Base-by-base conservation (phyloP, 2,113 vertebrate genomes). In the Platichthys stellatus region DNA sequence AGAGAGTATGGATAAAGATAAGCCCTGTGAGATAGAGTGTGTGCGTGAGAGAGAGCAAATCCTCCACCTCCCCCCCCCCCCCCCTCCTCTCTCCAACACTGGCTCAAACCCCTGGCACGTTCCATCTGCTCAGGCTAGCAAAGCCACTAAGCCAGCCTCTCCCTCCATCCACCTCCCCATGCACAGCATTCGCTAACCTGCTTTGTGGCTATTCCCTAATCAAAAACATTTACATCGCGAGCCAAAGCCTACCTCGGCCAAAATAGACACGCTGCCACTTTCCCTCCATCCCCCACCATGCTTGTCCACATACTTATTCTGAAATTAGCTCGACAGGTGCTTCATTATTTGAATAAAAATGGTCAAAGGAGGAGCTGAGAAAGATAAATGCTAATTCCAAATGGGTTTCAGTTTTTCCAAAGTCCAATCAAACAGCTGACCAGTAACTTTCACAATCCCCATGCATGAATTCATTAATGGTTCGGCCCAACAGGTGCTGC, bases 131-230 rank as follows among this genome's bases (percentile, higher is more conserved):
- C 82, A 71, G 82, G 72, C 77, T 73, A 69, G 66, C 62, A 85
- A 91, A 90, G 88, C 91, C 78, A 66, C 83, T 88, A 85, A 90
- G 85, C 85, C 86, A 63, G 74, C 74, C 76, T 73, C 82, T 76
- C 67, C 79, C 66, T 81, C 80, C 9, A n/a, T 70, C 66, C 72
- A 43, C 57, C 63, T 76, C 79, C 82, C 82, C 65, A 31, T 43
- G 69, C 54, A n/a, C 67, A 62, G 76, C 89, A 81, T 84, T 84
- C 78, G 82, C 82, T 85, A 83, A 74, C 81, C 84, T 80, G 72
- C 86, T 87, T 79, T 80, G 49, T 11, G 4, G 80, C 85, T 70
- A 74, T 86, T 86, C 40, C 56, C 75, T 79, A 84, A 80, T 81
- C 59, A 85, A 82, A 86, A 83, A 71, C 85, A 90, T 84, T 92